These are phyloP conservation scores for Cephus cinctus DNA, from an alignment of 1,140 invertebrate genomes.

Conservation along the genomic window DNA sequence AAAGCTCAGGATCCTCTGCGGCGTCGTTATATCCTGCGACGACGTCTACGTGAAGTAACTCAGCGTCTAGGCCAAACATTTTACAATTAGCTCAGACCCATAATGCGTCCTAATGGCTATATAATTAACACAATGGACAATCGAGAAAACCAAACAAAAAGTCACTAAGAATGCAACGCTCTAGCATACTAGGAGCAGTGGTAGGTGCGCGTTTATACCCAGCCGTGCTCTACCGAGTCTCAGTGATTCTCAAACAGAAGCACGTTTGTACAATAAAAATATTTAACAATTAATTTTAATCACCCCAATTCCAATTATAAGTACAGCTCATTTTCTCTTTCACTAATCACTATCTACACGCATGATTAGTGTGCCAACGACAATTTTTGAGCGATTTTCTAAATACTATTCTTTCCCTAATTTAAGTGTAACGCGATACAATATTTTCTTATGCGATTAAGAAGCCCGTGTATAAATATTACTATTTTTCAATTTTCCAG, in stretches of 20 bases:
- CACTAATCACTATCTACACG: too few relatives aligned
- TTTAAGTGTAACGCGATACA: too few relatives aligned
- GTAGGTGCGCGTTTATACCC: not conserved
- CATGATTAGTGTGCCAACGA: too few relatives aligned
- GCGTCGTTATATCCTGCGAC: not conserved
- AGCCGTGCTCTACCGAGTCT: slow-evolving; percentile 1
- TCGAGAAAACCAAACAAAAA: slow-evolving; percentile 6
- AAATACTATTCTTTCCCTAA: too few relatives aligned
- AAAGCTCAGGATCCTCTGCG: too few relatives aligned
- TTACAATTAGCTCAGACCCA: slow-evolving; percentile 4
- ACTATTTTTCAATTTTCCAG: too few relatives aligned
- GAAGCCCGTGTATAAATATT: too few relatives aligned
- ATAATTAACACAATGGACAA: slow-evolving; percentile 4
- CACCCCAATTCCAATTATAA: too few relatives aligned
- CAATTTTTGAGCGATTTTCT: too few relatives aligned
- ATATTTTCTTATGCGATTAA: too few relatives aligned
- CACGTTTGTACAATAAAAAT: not conserved
- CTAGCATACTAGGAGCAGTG: not conserved
- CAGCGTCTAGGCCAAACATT: not conserved
- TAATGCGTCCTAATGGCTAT: slow-evolving; percentile 4
- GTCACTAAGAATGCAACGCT: not conserved
- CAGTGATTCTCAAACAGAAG: slow-evolving; percentile 1
- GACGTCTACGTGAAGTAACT: not conserved
- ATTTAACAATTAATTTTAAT: not conserved
- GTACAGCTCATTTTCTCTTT: too few relatives aligned